Evolutionary conservation across 2,888 invertebrate genomes (phyloP).

Genomic region (Eilema sororculum): DNA sequence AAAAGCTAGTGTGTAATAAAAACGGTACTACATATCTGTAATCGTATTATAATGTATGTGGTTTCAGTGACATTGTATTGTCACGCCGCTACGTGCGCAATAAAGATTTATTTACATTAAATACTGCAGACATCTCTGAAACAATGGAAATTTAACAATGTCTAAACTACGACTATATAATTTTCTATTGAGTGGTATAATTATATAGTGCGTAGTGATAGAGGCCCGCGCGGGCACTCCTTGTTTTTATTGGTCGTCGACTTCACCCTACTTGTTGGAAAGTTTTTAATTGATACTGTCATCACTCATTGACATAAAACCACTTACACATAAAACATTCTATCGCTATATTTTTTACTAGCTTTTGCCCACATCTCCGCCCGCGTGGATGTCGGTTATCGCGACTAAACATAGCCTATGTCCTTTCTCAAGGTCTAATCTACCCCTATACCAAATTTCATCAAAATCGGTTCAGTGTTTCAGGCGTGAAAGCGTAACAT

Average conservation of each 20-base stretch:
- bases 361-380: too few species aligned
- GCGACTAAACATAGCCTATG: too few species aligned
- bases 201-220: not conserved
- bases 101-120: constrained; percentile 33
- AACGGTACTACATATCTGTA: constrained; percentile 18
- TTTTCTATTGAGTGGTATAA: not conserved
- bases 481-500: too few species aligned
- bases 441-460: too few species aligned
- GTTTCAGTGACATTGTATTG: constrained; percentile 36
- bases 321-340: too few species aligned
- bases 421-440: too few species aligned
- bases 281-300: not conserved
- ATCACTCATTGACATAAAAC: too few species aligned
- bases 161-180: not conserved
- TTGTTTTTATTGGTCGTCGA: not conserved
- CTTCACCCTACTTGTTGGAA: not conserved
- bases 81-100: constrained; percentile 40
- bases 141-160: constrained; percentile 39
- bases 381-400: too few species aligned
- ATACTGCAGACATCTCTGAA: constrained; percentile 29
- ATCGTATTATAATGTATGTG: constrained; percentile 43
- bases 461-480: too few species aligned
- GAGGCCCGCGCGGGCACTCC: constrained; percentile 4
- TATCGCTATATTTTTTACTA: too few species aligned
- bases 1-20: too few species aligned